Evolutionary conservation across 2,113 vertebrate genomes (phyloP), one percentile per base, ranked within the genome.

Genomic region (Catharus fuscescens): DNA sequence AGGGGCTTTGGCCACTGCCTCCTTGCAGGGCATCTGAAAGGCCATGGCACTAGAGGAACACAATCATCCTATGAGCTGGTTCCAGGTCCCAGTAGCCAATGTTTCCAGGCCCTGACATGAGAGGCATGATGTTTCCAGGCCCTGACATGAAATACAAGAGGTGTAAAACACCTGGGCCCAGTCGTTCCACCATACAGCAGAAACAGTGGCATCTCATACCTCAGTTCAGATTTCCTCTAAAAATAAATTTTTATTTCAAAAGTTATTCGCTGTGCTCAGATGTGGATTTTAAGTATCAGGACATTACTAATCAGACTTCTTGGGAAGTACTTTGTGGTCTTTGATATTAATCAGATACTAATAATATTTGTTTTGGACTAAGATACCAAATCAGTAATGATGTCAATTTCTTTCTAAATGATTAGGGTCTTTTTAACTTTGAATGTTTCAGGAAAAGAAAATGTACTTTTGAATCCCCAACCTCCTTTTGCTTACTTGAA

Each of bases 1-100:
- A 13, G 2, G 10, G 3, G 8, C 7, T 60, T 80, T 66, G 73
- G 24, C 10, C 15, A 16, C 17, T 2, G 3, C 26, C 4, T 71
- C 6, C 5, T 34, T 5, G 1, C 8, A 54, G 26, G 7, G 8
- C 14, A 32, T 10, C 48, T 62, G 25, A 10, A 72, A 73, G 4
- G 4, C 12, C 3, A 19, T 3, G 1, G 31, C 7, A n/a, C 8
- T 5, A 29, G 16, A 2, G 2, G 0, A 13, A 8, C 15, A 45
- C 15, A 4, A 5, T 2, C 13, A 2, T 14, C 38, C 53, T 59
- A 12, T 36, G 15, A 52, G 6, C 20, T 47, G 8, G 10, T 42
- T 26, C 12, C 28, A 14, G 23, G 2, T 12, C 14, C 5, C 2
- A 4, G 11, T 1, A 2, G 34, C 18, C 56, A 71, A 19, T 44